Evolutionary conservation across 2,113 vertebrate genomes (phyloP).

Genomic region (Phocoena phocoena): DNA sequence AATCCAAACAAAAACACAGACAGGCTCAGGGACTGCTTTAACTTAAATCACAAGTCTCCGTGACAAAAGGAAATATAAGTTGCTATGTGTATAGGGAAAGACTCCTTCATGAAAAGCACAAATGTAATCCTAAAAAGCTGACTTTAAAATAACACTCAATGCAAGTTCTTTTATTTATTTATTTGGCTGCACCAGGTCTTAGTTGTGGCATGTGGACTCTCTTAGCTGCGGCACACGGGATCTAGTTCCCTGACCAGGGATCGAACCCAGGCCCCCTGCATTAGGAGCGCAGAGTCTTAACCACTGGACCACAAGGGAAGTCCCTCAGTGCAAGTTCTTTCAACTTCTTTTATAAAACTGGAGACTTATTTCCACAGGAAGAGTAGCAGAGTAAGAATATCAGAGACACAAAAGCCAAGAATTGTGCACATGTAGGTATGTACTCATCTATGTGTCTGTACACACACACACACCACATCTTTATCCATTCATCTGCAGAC

Average conservation of each 20-base stretch:
- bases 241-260: no score
- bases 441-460: not conserved
- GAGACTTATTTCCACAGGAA: not conserved
- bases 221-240: no score
- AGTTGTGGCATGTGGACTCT: no score
- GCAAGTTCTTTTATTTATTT: not conserved
- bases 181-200: no score
- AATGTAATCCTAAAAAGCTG: not conserved
- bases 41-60: not conserved
- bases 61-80: not conserved
- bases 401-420: not conserved
- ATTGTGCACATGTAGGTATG: not conserved
- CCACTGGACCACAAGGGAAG: no score
- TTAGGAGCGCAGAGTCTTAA: no score
- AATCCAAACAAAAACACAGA: constrained; percentile 6
- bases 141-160: not conserved
- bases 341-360: not conserved
- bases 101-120: not conserved
- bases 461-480: not conserved
- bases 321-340: not conserved
- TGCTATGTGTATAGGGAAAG: not conserved
- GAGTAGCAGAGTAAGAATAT: not conserved
- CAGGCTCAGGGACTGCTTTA: not conserved
- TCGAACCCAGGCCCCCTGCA: no score
- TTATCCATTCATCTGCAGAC: not conserved